Percentiles rank a stretch among this genome's conserved stretches.
Conservation (phyloP, 2,113 vertebrate genomes). For the Oncorhynchus kisutch region DNA sequence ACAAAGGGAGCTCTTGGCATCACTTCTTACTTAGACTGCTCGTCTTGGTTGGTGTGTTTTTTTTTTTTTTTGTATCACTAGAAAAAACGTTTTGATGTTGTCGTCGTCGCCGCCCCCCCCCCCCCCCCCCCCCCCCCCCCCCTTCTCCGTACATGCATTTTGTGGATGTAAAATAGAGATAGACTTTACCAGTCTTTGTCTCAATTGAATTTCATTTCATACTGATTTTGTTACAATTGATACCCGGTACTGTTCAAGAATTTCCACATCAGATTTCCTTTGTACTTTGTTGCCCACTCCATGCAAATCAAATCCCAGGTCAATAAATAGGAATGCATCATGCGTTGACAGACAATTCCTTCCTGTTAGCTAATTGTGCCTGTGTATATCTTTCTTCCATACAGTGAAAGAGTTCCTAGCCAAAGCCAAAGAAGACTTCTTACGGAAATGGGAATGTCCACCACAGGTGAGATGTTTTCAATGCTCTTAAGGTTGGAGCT, state of each 20-base stretch:
- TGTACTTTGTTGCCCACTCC: conserved; percentile 36
- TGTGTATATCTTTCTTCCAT: conserved; percentile 36
- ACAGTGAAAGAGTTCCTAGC: conserved; percentile 99
- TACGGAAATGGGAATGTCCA: conserved; percentile 98
- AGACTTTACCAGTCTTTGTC: conserved; percentile 28
- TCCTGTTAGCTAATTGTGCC: conserved; percentile 5
- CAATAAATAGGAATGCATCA: not conserved
- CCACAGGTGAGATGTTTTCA: conserved; percentile 81
- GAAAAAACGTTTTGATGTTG: conserved; percentile 7
- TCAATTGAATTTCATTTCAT: conserved; percentile 28
- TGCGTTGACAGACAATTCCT: not conserved
- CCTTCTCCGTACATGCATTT: conserved; percentile 4
- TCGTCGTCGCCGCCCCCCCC: too few relatives aligned
- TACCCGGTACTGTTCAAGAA: not conserved
- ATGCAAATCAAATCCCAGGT: conserved; percentile 14
- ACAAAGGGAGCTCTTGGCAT: conserved; percentile 55
- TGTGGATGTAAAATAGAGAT: conserved; percentile 50
- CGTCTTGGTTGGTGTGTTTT: conserved; percentile 62
- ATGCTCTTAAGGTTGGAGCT: not conserved
- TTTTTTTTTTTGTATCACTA: conserved; percentile 31
- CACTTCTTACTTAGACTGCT: conserved; percentile 73
- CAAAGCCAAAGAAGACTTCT: conserved; percentile 99
- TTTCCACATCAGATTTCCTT: not conserved
- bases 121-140: too few relatives aligned
- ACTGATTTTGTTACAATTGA: not conserved